Evolutionary conservation across 2,113 vertebrate species (phyloP).

Genomic region (Empidonax alnorum): DNA sequence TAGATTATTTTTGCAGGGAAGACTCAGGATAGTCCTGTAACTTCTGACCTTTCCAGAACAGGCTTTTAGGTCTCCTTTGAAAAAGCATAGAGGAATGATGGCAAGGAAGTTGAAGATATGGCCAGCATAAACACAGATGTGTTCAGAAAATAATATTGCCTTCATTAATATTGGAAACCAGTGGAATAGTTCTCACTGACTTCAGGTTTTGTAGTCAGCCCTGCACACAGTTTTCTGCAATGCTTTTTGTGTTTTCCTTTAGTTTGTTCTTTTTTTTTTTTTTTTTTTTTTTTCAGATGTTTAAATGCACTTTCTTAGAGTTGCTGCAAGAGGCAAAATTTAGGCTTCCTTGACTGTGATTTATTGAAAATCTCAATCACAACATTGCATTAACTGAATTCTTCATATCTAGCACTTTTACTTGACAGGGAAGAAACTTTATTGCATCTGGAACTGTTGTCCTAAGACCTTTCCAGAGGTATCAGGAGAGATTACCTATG

Average conservation of each 20-base stretch:
- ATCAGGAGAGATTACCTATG: not conserved
- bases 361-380: not conserved
- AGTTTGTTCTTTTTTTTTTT: not conserved
- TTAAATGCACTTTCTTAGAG: not conserved
- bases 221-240: not conserved
- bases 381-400: not conserved
- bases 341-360: not conserved
- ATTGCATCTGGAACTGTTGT: not conserved
- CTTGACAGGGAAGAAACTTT: not conserved
- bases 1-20: not conserved
- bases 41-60: not conserved
- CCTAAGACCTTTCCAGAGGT: not conserved
- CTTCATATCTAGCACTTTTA: not conserved
- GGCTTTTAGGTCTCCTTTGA: not conserved
- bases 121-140: not conserved
- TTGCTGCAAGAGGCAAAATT: not conserved
- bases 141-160: not conserved
- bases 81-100: not conserved
- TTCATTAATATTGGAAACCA: not conserved
- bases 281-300: not conserved
- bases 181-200: not conserved
- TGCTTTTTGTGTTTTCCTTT: not conserved
- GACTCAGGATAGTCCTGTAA: not conserved
- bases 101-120: not conserved
- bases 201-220: not conserved